Conservation (phyloP, 2,113 vertebrate species). For the Aphyosemion australe region DNA sequence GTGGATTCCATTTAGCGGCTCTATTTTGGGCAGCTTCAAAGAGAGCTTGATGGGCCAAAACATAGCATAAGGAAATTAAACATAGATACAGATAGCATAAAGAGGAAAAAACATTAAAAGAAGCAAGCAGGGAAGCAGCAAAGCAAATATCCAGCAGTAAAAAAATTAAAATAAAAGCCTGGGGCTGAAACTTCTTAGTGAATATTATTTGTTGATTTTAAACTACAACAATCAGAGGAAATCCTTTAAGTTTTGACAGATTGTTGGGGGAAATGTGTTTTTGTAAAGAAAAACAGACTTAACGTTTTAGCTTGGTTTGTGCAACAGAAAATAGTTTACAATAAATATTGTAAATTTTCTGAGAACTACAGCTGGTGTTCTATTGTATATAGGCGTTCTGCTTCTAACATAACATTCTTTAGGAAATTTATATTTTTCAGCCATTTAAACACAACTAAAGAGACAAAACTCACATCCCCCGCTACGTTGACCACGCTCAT, state of each 20-base stretch:
- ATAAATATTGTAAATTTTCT: not conserved
- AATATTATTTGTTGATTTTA: not conserved
- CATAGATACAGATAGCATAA: not conserved
- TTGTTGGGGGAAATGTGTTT: not conserved
- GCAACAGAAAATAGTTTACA: not conserved
- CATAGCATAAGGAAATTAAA: not conserved
- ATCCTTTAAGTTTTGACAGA: not conserved
- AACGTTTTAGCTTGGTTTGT: not conserved
- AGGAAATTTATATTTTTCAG: not conserved
- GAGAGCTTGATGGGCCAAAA: slow-evolving; percentile 12
- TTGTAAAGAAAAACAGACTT: not conserved
- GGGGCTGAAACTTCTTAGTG: not conserved
- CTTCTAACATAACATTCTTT: not conserved
- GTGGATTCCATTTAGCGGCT: slow-evolving; percentile 37
- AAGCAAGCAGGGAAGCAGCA: not conserved
- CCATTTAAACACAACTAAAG: slow-evolving; percentile 4
- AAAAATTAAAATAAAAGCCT: not conserved
- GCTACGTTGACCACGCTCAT: not conserved
- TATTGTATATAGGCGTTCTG: not conserved
- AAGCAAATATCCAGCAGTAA: not conserved
- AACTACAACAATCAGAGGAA: not conserved
- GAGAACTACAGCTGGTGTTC: not conserved
- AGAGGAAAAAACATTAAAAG: not conserved
- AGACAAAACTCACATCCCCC: not conserved
- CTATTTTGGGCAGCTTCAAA: slow-evolving; percentile 17